Percentiles rank a stretch among this genome's conserved stretches.
These are phyloP conservation scores for Perizoma flavofasciatum DNA, from an alignment of 2,888 invertebrate genomes.

Conservation along the genomic window DNA sequence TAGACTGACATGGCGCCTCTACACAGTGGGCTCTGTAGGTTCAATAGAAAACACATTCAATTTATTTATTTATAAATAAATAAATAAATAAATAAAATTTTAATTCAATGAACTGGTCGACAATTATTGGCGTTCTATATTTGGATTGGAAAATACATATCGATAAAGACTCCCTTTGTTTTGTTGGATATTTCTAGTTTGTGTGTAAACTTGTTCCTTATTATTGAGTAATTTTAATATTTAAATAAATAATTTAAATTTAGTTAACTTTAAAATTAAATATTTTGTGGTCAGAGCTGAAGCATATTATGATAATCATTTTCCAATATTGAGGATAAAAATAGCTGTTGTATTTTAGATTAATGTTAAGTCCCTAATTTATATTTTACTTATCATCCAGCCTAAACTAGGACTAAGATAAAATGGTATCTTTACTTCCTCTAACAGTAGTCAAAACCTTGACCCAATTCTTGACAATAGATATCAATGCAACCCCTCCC, in stretches of 20 bases:
- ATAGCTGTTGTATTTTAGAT: no score
- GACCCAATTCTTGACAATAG: slow-evolving; percentile 4
- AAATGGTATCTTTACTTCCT: slow-evolving; percentile 9
- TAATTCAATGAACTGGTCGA: slow-evolving; percentile 25
- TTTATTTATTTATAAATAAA: no score
- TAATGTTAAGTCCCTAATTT: no score
- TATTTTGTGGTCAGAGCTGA: no score
- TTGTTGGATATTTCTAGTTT: neutral
- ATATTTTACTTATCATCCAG: slow-evolving; percentile 1
- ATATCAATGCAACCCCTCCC: neutral
- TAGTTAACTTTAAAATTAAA: no score
- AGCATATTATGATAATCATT: no score
- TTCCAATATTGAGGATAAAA: no score
- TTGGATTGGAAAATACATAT: slow-evolving; percentile 23
- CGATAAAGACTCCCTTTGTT: slow-evolving; percentile 26
- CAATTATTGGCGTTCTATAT: slow-evolving; percentile 23
- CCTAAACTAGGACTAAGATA: slow-evolving; percentile 1
- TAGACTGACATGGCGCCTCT: slow-evolving; percentile 46
- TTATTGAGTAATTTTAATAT: no score
- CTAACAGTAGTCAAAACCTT: slow-evolving; percentile 3
- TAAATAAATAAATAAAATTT: no score
- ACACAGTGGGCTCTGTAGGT: slow-evolving; percentile 16
- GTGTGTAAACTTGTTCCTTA: neutral
- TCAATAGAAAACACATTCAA: slow-evolving; percentile 32
- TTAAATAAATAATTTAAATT: no score